Percentiles rank a stretch among this genome's conserved stretches.
These are phyloP conservation scores for Arge pagana DNA, from an alignment of 2,888 invertebrate genomes.

Conservation along the genomic window DNA sequence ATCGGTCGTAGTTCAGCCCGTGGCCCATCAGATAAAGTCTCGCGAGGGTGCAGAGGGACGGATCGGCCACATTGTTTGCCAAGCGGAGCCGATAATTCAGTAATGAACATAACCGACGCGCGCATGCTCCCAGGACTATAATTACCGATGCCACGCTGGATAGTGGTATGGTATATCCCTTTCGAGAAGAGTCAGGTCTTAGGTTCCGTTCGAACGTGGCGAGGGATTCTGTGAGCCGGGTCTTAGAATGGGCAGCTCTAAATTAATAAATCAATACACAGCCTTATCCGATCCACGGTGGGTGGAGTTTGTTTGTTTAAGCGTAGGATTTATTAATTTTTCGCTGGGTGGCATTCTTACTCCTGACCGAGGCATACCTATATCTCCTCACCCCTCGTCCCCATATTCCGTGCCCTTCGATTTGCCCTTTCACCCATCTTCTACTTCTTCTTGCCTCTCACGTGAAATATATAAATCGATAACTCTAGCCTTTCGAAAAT, in stretches of 20 bases:
- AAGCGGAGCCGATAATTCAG: slow-evolving; percentile 56
- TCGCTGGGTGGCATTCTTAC: slow-evolving; percentile 52
- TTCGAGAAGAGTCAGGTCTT: slow-evolving; percentile 34
- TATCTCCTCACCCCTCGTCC: slow-evolving; percentile 28
- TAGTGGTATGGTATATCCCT: slow-evolving; percentile 55
- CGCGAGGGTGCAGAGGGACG: slow-evolving; percentile 27
- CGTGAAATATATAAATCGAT: slow-evolving; percentile 9
- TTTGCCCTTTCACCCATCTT: slow-evolving; percentile 15
- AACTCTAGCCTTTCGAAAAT: slow-evolving; percentile 2
- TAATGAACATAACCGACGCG: slow-evolving; percentile 57
- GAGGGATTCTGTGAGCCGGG: slow-evolving; percentile 30
- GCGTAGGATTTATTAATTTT: slow-evolving; percentile 57
- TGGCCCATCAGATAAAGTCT: slow-evolving; percentile 48
- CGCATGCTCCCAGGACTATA: slow-evolving; percentile 54
- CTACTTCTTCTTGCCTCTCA: not conserved
- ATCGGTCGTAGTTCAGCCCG: slow-evolving; percentile 50
- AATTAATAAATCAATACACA: slow-evolving; percentile 57
- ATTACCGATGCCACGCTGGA: slow-evolving; percentile 57
- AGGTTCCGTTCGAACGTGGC: slow-evolving; percentile 6
- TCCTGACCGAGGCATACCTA: slow-evolving; percentile 24
- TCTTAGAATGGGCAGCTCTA: slow-evolving; percentile 57
- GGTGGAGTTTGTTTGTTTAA: slow-evolving; percentile 58
- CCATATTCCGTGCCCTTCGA: slow-evolving; percentile 27
- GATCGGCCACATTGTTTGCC: slow-evolving; percentile 52
- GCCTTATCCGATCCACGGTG: slow-evolving; percentile 55